phyloP scores from a whole-genome alignment of 2,113 vertebrate species.

The Hepsetus odoe region DNA sequence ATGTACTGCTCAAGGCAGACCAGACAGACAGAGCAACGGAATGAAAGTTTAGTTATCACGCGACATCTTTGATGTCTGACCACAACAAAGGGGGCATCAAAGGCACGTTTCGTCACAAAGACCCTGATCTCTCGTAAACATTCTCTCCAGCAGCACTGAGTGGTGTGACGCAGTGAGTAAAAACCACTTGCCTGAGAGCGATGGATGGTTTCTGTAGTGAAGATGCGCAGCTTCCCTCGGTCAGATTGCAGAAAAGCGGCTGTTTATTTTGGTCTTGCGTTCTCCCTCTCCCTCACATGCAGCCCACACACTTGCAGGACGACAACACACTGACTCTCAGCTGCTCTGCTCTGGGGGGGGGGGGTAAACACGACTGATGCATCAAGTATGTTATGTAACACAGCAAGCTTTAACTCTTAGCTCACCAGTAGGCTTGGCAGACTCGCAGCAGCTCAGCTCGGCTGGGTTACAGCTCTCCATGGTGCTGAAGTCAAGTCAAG shows the following conservation, averaged over 20 bases:
- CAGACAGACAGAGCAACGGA: too few species aligned
- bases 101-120: neutral
- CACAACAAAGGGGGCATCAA: too few species aligned
- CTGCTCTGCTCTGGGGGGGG: conserved; percentile 54
- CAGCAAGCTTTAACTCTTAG: conserved; percentile 53
- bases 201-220: conserved; percentile 6
- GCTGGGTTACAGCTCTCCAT: conserved; percentile 67
- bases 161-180: conserved; percentile 53
- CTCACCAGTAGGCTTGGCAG: neutral
- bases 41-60: neutral
- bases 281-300: conserved; percentile 23
- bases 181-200: conserved; percentile 48
- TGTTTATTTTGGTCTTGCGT: conserved; percentile 25
- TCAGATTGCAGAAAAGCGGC: conserved; percentile 17
- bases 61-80: neutral
- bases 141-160: neutral
- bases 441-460: conserved; percentile 1
- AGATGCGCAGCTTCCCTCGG: conserved; percentile 24
- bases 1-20: too few species aligned
- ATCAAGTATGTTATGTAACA: conserved; percentile 73
- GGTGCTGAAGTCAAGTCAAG: conserved; percentile 70
- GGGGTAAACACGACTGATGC: conserved; percentile 56
- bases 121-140: neutral
- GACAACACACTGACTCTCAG: conserved; percentile 43
- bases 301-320: conserved; percentile 39